Evolutionary conservation across 2,113 vertebrate genomes (phyloP), one percentile per base, ranked within the genome.

Genomic region (Sialia sialis): DNA sequence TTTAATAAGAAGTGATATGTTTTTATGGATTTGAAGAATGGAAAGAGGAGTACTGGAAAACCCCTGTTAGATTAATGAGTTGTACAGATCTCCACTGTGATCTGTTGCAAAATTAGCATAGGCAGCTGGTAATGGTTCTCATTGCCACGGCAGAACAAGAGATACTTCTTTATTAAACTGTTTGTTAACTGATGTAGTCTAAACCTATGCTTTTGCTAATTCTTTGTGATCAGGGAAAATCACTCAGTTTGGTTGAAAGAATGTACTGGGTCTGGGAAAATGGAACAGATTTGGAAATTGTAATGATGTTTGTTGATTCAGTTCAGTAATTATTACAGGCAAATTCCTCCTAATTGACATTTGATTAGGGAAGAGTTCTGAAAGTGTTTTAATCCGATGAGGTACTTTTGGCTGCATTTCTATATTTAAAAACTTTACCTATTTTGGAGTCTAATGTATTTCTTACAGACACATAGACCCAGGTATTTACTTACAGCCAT

Each of bases 231-330:
- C 26, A 23, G 27, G 75, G 51, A 55, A 95, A 89, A 66, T 46
- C 58, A 54, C 2, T 2, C 51, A n/a, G 27, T 20, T 55, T 7
- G 0, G 0, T 3, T 84, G 34, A 70, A 82, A 69, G 38, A 66
- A 82, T 22, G 13, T 19, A 13, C 25, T 54, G 4, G 19, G 34
- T 67, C 25, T 91, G 70, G 44, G 44, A 82, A 93, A 95, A 93
- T 16, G 6, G 41, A 90, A 77, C 27, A 51, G 72, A 83, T 77
- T 83, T 77, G 32, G 36, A 90, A 79, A 76, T 22, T 83, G 72
- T 68, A 84, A 68, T 64, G 21, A 16, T 76, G 64, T 87, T 74
- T 95, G 54, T 87, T 75, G 69, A 85, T 91, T 96, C 66, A 83
- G 16, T 34, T 52, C 41, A 16, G 72, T 32, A 15, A 19, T 86